phyloP scores from a whole-genome alignment of 2,113 vertebrate species.

The Prunella fulvescens region DNA sequence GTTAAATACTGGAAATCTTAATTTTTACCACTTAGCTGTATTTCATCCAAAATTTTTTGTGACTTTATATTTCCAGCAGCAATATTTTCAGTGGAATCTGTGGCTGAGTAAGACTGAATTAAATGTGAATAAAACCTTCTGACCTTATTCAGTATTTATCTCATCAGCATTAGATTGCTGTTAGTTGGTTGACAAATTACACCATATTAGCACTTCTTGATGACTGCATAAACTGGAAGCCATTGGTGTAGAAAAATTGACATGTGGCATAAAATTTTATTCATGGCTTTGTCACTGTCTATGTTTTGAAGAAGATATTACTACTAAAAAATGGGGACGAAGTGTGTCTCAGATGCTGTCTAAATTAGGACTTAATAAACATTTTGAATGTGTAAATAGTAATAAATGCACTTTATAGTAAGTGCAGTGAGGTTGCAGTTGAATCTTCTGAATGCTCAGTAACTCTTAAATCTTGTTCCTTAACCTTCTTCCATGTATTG shows the following conservation, averaged over 20 bases:
- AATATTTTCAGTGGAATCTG: background rate
- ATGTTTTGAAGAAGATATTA: background rate
- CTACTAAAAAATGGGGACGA: background rate
- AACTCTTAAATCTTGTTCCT: background rate
- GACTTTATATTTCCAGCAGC: background rate
- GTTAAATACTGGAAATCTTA: background rate
- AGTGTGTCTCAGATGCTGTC: background rate
- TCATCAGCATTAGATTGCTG: background rate
- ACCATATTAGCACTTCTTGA: background rate
- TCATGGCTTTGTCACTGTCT: background rate
- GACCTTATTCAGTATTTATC: background rate
- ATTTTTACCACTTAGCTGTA: background rate
- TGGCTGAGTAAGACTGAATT: background rate
- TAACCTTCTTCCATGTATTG: background rate
- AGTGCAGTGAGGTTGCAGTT: background rate
- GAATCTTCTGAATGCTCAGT: background rate
- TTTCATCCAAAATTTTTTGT: background rate
- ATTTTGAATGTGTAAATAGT: background rate
- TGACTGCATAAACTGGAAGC: background rate
- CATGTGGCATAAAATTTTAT: background rate
- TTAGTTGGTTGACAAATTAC: background rate
- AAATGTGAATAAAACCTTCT: background rate
- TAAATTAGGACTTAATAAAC: background rate
- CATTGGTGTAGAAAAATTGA: background rate
- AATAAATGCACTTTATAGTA: background rate